Evolutionary conservation across 2,888 invertebrate genomes (phyloP).

Genomic region (Cosmia trapezina): DNA sequence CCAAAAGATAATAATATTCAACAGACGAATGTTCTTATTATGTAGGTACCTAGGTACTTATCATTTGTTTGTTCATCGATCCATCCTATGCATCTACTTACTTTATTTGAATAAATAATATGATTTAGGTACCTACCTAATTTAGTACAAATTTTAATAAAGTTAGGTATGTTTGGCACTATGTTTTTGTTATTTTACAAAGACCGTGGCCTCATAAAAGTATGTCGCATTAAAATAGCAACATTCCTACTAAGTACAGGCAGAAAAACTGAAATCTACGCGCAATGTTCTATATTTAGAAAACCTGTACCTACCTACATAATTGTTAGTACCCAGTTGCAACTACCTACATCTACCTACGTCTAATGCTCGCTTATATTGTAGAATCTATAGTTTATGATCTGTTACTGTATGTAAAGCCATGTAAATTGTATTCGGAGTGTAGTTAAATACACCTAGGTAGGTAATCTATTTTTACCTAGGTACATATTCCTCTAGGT

Average conservation of each 20-base stretch:
- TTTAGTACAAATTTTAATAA: not conserved
- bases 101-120: conserved; percentile 5
- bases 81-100: not conserved
- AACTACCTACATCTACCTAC: not conserved
- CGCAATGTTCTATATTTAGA: conserved; percentile 37
- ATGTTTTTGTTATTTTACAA: not conserved
- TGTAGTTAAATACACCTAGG: no score
- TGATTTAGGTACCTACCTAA: not conserved
- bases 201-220: not conserved
- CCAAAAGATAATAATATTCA: conserved; percentile 30
- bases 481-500: no score
- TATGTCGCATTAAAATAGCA: conserved; percentile 8
- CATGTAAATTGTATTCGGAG: not conserved
- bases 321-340: conserved; percentile 2
- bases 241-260: conserved; percentile 3
- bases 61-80: conserved; percentile 14
- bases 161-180: not conserved
- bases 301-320: conserved; percentile 9
- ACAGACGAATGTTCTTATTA: conserved; percentile 30
- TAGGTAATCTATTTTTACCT: no score
- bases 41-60: not conserved
- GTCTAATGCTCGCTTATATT: not conserved
- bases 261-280: not conserved
- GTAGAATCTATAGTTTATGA: not conserved
- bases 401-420: no score